phyloP scores from a whole-genome alignment of 1,140 invertebrate genomes.

The Drosophila malerkotliana region DNA sequence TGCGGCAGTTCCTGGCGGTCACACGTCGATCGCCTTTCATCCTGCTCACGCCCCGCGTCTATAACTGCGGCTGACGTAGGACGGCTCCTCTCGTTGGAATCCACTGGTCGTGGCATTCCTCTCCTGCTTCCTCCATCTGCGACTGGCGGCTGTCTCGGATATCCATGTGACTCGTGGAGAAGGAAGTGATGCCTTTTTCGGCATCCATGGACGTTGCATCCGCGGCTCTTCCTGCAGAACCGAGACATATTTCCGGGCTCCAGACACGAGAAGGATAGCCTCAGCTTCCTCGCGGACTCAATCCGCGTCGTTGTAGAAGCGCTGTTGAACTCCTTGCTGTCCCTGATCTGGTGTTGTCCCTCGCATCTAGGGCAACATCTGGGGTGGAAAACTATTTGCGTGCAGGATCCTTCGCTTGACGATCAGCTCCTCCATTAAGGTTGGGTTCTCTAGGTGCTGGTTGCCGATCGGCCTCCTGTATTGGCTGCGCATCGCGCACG shows the following conservation, averaged over 20 bases:
- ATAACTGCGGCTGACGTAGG: neutral
- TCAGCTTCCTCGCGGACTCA: neutral
- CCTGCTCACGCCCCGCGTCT: too few species aligned
- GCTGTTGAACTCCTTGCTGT: conserved; percentile 10
- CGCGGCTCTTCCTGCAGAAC: neutral
- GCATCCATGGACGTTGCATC: neutral
- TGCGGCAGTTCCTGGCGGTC: neutral
- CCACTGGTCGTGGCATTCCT: too few species aligned
- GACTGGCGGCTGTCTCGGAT: too few species aligned
- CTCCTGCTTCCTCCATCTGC: too few species aligned
- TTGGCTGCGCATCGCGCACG: conserved; percentile 8
- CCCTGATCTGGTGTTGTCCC: neutral
- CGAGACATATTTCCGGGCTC: neutral
- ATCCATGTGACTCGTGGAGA: neutral
- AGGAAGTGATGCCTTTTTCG: neutral
- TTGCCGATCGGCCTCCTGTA: neutral
- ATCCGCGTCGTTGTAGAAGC: neutral
- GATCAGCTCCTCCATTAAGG: conserved; percentile 12
- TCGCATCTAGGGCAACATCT: conserved; percentile 2
- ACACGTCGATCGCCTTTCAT: too few species aligned
- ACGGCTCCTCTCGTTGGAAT: too few species aligned
- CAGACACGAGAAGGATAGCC: neutral
- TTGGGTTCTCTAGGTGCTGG: conserved; percentile 1
- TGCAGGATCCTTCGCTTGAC: neutral
- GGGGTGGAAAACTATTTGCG: neutral